Percentiles rank a stretch among this genome's conserved stretches.
Conservation (phyloP, 2,888 invertebrate genomes). For the Drosophila monieri region DNA sequence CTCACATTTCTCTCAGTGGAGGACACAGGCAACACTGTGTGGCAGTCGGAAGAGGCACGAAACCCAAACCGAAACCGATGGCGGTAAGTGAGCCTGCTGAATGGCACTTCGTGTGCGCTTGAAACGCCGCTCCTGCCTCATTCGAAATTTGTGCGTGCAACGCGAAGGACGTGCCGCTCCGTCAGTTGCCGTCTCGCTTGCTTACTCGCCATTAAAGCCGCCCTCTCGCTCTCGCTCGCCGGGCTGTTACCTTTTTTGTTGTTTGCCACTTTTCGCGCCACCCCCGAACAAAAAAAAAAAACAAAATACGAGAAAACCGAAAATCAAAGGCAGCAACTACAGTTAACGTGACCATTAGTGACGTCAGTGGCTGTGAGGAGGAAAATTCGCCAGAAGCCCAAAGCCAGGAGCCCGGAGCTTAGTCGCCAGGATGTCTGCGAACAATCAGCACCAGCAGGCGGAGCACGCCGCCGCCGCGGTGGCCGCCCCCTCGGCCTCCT, state of each 20-base stretch:
- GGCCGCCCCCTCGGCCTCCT: slow-evolving; percentile 43
- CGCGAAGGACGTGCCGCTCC: slow-evolving; percentile 74
- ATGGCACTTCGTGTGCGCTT: slow-evolving; percentile 19
- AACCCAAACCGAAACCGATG: neutral
- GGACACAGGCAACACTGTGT: slow-evolving; percentile 9
- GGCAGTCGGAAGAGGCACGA: neutral
- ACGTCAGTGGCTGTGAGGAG: slow-evolving; percentile 32
- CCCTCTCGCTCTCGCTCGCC: slow-evolving; percentile 8
- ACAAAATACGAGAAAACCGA: slow-evolving; percentile 3
- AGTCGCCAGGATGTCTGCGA: slow-evolving; percentile 63
- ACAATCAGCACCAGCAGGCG: slow-evolving; percentile 58
- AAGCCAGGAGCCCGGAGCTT: neutral
- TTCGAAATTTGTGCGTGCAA: slow-evolving; percentile 80
- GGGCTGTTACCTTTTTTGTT: slow-evolving; percentile 25
- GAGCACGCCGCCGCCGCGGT: slow-evolving; percentile 63
- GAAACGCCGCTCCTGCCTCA: slow-evolving; percentile 54
- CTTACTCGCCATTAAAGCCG: neutral
- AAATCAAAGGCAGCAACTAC: slow-evolving; percentile 13
- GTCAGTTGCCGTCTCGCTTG: slow-evolving; percentile 3
- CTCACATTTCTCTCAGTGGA: slow-evolving; percentile 17
- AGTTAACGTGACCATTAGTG: slow-evolving; percentile 30
- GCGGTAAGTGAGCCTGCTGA: slow-evolving; percentile 15
- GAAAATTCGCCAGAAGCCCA: neutral
- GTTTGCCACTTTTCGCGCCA: slow-evolving; percentile 46
- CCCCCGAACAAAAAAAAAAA: slow-evolving; percentile 17